Percentiles rank a stretch among this genome's conserved stretches.
phyloP scores from a whole-genome alignment of 2,113 vertebrate genomes.

The Sturnira hondurensis region DNA sequence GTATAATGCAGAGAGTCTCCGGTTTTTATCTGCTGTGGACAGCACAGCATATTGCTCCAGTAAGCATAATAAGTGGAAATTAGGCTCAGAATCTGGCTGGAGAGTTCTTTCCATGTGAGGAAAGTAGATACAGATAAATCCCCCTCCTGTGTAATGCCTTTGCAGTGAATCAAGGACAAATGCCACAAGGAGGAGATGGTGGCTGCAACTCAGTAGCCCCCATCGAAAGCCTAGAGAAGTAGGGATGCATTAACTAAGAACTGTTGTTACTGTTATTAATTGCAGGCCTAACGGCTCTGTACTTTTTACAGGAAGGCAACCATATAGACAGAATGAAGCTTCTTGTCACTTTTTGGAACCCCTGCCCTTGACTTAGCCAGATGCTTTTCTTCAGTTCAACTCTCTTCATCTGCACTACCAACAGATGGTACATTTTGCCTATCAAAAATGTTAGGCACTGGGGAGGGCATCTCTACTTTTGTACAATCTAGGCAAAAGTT shows the following conservation, averaged over 20 bases:
- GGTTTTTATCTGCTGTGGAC: conserved; percentile 67
- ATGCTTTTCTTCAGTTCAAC: neutral
- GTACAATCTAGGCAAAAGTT: neutral
- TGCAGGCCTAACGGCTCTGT: neutral
- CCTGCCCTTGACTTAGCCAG: neutral
- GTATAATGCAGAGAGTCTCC: conserved; percentile 32
- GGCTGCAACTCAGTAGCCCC: neutral
- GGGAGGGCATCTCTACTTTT: neutral
- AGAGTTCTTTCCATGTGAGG: conserved; percentile 26
- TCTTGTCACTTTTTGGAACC: neutral
- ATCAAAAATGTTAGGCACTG: neutral
- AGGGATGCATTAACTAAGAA: neutral
- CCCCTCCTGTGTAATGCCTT: conserved; percentile 24
- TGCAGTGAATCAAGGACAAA: neutral
- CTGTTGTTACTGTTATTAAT: neutral
- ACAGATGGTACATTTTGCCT: neutral
- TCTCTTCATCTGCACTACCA: neutral
- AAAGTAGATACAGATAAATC: conserved; percentile 52
- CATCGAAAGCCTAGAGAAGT: neutral
- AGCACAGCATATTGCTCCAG: conserved; percentile 43
- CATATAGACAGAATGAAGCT: neutral
- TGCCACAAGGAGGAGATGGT: neutral
- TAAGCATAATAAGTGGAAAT: conserved; percentile 69
- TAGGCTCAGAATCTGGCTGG: conserved; percentile 53
- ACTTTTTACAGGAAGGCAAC: neutral